phyloP scores from a whole-genome alignment of 2,888 invertebrate genomes.

The Aporophyla lueneburgensis region DNA sequence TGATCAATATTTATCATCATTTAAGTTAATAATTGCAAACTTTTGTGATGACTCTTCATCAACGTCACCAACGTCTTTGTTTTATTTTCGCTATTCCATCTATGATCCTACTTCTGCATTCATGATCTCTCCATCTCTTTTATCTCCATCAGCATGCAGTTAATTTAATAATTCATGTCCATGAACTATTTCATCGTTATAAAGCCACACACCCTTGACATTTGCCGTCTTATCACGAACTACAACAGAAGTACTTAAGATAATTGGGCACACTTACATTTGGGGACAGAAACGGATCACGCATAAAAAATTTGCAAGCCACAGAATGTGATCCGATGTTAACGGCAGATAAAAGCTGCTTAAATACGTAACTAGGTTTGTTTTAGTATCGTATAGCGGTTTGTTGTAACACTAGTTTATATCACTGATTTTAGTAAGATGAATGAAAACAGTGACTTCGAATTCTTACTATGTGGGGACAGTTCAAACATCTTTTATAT shows the following conservation, averaged over 20 bases:
- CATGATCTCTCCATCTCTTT: neutral
- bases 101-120: neutral
- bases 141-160: neutral
- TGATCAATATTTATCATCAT: neutral
- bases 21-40: neutral
- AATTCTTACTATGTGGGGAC: neutral
- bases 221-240: slow-evolving; percentile 17
- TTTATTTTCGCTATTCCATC: neutral
- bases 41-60: neutral
- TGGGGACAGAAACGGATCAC: slow-evolving; percentile 53
- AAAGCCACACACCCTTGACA: slow-evolving; percentile 32
- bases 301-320: slow-evolving; percentile 74
- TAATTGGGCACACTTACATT: slow-evolving; percentile 45
- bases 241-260: slow-evolving; percentile 18
- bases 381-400: slow-evolving; percentile 53
- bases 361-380: slow-evolving; percentile 59
- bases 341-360: slow-evolving; percentile 73
- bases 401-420: slow-evolving; percentile 13
- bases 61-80: too few relatives aligned
- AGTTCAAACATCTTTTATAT: neutral
- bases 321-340: slow-evolving; percentile 77
- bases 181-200: neutral
- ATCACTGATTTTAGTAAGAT: slow-evolving; percentile 17
- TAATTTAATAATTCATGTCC: neutral
- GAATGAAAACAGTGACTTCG: neutral